Percentiles rank a stretch among this genome's conserved stretches.
phyloP scores from a whole-genome alignment of 2,113 vertebrate species.

The Anas platyrhynchos region DNA sequence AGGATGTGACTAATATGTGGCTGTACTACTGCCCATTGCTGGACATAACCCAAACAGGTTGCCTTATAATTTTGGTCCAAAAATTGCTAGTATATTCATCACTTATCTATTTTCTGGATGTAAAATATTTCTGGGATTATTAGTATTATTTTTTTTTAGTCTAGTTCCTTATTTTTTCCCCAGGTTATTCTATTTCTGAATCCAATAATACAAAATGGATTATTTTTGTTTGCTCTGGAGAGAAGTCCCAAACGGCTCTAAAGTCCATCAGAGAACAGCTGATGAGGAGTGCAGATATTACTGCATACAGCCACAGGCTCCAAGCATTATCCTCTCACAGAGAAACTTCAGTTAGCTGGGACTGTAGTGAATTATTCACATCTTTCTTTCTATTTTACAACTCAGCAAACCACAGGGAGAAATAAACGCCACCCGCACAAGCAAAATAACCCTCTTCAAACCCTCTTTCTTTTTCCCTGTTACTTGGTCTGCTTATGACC shows the following conservation, averaged over 20 bases:
- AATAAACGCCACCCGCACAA: background rate
- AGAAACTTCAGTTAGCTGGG: background rate
- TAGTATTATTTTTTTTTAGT: no score
- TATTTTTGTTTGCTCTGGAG: background rate
- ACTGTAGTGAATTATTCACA: constrained; percentile 5
- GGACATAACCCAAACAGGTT: background rate
- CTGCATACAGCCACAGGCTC: background rate
- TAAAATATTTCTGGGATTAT: background rate
- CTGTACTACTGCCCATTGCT: background rate
- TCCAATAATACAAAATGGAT: background rate
- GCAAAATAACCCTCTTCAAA: background rate
- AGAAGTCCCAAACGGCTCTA: background rate
- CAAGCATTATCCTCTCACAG: background rate
- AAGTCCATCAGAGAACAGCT: background rate
- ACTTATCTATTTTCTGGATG: background rate
- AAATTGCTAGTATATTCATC: background rate
- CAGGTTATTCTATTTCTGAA: background rate
- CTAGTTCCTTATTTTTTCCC: background rate
- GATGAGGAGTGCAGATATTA: background rate
- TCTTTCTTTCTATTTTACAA: background rate
- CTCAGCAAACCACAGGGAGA: background rate
- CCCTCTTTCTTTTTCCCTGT: background rate
- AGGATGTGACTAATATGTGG: background rate
- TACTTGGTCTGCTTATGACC: background rate
- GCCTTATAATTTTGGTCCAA: background rate